A percentile compares a stretch with the other conserved stretches of the same genome.
Conservation (phyloP, 1,140 invertebrate species). For the Hormaphis cornu region DNA sequence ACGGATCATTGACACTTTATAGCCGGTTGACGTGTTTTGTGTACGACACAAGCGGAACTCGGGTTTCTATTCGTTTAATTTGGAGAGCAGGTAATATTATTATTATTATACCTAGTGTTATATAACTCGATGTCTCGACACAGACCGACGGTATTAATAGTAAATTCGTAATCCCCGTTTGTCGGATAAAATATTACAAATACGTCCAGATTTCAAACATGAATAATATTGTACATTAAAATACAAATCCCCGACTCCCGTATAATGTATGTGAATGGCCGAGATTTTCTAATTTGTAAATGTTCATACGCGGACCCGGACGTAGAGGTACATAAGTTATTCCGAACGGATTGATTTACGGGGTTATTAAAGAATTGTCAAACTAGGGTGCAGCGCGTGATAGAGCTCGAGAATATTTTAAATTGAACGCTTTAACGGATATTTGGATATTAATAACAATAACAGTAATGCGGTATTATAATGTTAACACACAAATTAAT, state of each 20-base stretch:
- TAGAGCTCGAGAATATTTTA: not conserved
- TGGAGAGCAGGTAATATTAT: not conserved
- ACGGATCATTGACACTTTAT: too few relatives aligned
- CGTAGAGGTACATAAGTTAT: not conserved
- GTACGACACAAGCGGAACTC: too few relatives aligned
- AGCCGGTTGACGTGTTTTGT: too few relatives aligned
- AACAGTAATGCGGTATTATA: too few relatives aligned
- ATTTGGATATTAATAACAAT: too few relatives aligned
- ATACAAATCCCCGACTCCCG: not conserved
- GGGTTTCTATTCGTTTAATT: too few relatives aligned
- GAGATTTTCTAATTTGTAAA: conserved; percentile 5
- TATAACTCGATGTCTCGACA: too few relatives aligned
- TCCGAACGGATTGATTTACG: not conserved
- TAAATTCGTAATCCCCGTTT: not conserved
- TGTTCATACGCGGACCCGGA: not conserved
- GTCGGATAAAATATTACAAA: not conserved
- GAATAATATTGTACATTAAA: not conserved
- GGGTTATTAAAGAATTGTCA: not conserved
- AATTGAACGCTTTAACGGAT: not conserved
- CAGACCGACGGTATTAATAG: not conserved
- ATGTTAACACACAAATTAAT: too few relatives aligned
- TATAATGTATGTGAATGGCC: not conserved
- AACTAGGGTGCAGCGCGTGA: not conserved
- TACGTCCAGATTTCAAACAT: not conserved
- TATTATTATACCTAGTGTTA: too few relatives aligned